These are phyloP conservation scores for Micromys minutus DNA, from an alignment of 2,113 vertebrate genomes.

Conservation along the genomic window DNA sequence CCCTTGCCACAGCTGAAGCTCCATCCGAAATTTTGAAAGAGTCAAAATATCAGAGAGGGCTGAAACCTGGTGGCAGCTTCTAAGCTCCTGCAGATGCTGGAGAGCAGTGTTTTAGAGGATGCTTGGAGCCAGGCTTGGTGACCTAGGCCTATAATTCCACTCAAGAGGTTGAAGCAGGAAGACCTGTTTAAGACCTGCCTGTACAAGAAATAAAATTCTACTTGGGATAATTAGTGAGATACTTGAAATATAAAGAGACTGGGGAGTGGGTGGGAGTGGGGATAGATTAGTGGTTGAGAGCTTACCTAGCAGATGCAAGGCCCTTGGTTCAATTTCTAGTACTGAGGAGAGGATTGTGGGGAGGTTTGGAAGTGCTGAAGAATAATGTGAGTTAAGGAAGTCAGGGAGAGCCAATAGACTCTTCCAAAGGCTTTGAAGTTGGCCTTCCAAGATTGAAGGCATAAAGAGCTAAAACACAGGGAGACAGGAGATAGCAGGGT, in stretches of 20 bases:
- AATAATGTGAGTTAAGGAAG: neutral
- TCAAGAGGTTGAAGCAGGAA: too few relatives aligned
- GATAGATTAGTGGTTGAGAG: neutral
- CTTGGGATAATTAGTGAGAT: neutral
- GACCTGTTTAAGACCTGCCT: neutral
- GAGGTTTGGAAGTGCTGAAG: neutral
- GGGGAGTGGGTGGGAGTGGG: neutral
- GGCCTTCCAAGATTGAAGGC: neutral
- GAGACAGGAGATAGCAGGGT: neutral
- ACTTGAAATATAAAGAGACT: neutral
- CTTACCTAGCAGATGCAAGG: neutral
- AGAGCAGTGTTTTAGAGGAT: neutral
- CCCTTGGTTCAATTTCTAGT: neutral
- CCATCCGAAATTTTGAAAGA: neutral
- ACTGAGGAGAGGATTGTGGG: neutral
- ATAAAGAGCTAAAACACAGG: fast-evolving
- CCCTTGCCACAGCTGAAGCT: neutral
- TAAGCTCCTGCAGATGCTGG: neutral
- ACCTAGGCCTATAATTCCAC: neutral
- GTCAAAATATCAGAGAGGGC: neutral
- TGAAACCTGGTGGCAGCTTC: neutral
- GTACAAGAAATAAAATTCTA: neutral
- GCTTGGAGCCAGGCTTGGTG: neutral
- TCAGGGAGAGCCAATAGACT: fast-evolving
- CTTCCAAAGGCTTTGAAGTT: neutral